phyloP scores from a whole-genome alignment of 2,113 vertebrate species.

The Mellivora capensis region DNA sequence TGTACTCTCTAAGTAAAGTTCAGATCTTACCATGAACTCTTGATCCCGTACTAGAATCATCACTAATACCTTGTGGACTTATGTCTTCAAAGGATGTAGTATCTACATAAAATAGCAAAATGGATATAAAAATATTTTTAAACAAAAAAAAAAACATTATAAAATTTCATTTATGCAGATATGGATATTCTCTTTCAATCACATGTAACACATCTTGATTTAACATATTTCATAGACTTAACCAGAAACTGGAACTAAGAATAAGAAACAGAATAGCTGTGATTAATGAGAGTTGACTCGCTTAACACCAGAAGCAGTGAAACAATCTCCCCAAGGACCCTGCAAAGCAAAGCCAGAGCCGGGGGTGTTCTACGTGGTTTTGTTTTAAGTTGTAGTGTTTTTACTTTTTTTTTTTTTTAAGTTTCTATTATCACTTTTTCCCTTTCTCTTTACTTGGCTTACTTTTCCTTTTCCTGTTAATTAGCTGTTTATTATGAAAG shows the following conservation, averaged over 20 bases:
- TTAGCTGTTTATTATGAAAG: conserved; percentile 36
- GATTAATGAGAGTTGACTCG: conserved; percentile 48
- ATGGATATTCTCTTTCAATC: conserved; percentile 40
- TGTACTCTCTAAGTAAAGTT: conserved; percentile 55
- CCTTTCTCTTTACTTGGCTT: conserved; percentile 35
- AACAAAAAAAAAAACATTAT: not conserved
- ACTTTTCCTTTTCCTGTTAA: conserved; percentile 41
- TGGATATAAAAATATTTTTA: conserved; percentile 69
- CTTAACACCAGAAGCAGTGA: conserved; percentile 26
- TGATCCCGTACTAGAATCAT: conserved; percentile 88
- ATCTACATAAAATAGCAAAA: conserved; percentile 85
- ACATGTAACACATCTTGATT: conserved; percentile 44
- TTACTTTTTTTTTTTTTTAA: not conserved
- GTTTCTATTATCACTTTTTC: not conserved
- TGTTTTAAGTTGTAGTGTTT: not conserved
- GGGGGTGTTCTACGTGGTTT: not conserved
- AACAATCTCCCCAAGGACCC: not conserved
- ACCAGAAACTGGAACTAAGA: conserved; percentile 40
- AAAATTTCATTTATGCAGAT: conserved; percentile 26
- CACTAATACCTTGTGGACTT: conserved; percentile 86
- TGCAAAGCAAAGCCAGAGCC: conserved; percentile 53
- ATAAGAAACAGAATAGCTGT: conserved; percentile 12
- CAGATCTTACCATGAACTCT: conserved; percentile 91
- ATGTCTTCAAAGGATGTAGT: conserved; percentile 93
- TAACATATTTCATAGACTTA: conserved; percentile 61